Evolutionary conservation across 2,113 vertebrate genomes (phyloP), one percentile per base, ranked within the genome.

Genomic region (Callopanchax toddi): DNA sequence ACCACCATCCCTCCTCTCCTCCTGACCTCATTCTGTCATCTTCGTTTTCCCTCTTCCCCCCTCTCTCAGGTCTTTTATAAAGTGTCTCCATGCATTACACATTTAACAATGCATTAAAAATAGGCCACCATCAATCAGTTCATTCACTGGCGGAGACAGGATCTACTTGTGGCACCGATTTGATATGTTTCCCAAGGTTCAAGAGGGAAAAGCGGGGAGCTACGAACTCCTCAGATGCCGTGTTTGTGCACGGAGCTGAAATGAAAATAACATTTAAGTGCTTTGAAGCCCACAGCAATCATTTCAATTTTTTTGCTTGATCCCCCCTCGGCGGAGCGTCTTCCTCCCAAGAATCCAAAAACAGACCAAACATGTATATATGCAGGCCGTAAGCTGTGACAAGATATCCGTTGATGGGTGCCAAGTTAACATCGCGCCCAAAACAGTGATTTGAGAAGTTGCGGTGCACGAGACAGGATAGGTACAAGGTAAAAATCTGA

Each of bases 71-170:
- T 89, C 89, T 91, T 86, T 90, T 83, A 87, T 88, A 88, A 91
- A 90, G 87, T 89, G 89, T 91, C 90, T 91, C 87, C 84, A 73
- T 85, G 87, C 89, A 90, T 91, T 89, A 90, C 91, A 89, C 87
- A 87, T 91, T 91, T 90, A 92, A 88, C 87, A 90, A 85, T 89
- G 87, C 87, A 91, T 92, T 91, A 86, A 87, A 91, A 90, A 91
- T 90, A 90, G 87, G 86, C 76, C 86, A 85, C 88, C 89, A 91
- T 92, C 90, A 92, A 89, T 92, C 91, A 91, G 86, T 91, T 52
- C 88, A 88, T 85, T 86, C 80, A 71, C 77, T 15, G 48, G 67
- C 55, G 39, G 72, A 78, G 85, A 72, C 56, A 40, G 76, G 63
- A 90, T 82, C 82, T 86, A 84, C 83, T 73, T 54, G 83, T 82